A percentile compares a stretch with the other conserved stretches of the same genome.
Evolutionary conservation across 2,888 invertebrate genomes (phyloP).

Genomic region (Lordiphosa fenestrarum): DNA sequence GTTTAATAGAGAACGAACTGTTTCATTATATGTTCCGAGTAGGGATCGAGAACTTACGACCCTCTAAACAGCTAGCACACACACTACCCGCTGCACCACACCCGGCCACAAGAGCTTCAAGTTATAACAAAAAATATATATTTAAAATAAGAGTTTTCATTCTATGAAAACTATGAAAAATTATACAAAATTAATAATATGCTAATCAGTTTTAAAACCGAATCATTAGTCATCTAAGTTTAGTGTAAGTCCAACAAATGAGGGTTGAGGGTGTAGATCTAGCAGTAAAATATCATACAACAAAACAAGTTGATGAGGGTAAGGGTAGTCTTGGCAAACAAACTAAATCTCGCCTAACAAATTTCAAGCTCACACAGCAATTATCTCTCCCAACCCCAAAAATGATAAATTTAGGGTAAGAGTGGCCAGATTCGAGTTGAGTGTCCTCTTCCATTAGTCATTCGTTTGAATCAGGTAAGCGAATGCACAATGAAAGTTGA

Average conservation of each 20-base stretch:
- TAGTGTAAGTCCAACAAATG: constrained; percentile 23
- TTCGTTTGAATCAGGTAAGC: constrained; percentile 1
- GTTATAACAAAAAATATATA: too few species aligned
- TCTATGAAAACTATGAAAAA: too few species aligned
- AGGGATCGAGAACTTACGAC: too few species aligned
- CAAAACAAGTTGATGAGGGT: constrained; percentile 15
- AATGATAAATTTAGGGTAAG: constrained; percentile 43
- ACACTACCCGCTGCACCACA: too few species aligned
- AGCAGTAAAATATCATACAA: constrained; percentile 9
- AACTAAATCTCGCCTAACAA: constrained; percentile 27
- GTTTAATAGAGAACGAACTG: too few species aligned
- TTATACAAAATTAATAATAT: too few species aligned
- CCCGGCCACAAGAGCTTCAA: too few species aligned
- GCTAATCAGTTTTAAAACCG: constrained; percentile 8
- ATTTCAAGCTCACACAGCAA: constrained; percentile 25
- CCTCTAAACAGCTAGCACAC: too few species aligned
- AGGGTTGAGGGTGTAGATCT: constrained; percentile 8
- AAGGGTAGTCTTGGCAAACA: constrained; percentile 19
- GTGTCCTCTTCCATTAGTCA: constrained; percentile 5
- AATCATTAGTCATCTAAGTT: constrained; percentile 17
- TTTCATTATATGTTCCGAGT: too few species aligned
- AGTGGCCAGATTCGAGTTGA: constrained; percentile 18
- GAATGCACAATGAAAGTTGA: constrained; percentile 6
- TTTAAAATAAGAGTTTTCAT: too few species aligned
- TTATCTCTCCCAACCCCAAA: neutral